Evolutionary conservation across 2,797 vertebrate genomes (phyloP).

Genomic region (Trematomus bernacchii): DNA sequence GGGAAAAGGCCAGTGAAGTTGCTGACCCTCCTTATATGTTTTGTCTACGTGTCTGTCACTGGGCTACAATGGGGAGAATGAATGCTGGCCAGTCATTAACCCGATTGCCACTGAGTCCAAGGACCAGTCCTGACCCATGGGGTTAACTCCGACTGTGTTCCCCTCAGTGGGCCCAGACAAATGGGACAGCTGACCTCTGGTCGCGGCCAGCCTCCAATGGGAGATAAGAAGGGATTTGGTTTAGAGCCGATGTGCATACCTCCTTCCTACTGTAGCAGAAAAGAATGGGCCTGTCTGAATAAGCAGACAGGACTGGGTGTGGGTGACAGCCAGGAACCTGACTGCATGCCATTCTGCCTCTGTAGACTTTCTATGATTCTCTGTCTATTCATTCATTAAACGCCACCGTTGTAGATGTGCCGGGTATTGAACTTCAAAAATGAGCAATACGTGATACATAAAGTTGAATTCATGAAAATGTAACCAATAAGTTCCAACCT

Average conservation of each 20-base stretch:
- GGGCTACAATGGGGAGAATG: conserved; percentile 68
- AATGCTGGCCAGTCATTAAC: conserved; percentile 75
- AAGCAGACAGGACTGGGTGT: conserved; percentile 47
- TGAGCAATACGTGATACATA: not conserved
- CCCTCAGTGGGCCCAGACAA: conserved; percentile 68
- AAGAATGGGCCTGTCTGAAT: conserved; percentile 62
- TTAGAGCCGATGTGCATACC: conserved; percentile 65
- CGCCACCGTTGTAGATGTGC: not conserved
- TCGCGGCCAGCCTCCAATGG: conserved; percentile 58
- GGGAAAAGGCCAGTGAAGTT: conserved; percentile 68
- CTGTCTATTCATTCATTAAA: conserved; percentile 21
- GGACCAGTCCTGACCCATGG: conserved; percentile 65
- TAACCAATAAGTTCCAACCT: not conserved
- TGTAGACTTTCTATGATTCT: conserved; percentile 21
- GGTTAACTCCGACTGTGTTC: conserved; percentile 74
- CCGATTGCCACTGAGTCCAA: conserved; percentile 62
- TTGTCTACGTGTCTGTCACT: conserved; percentile 75
- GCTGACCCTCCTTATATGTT: conserved; percentile 73
- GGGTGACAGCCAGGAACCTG: conserved; percentile 38
- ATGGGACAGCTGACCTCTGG: conserved; percentile 74
- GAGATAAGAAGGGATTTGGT: conserved; percentile 82
- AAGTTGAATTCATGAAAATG: not conserved
- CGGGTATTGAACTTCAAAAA: not conserved
- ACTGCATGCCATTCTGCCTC: conserved; percentile 32
- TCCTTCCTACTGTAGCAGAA: conserved; percentile 78